A percentile compares a stretch with the other conserved stretches of the same genome.
phyloP scores from a whole-genome alignment of 2,797 vertebrate genomes.

The Gymnodraco acuticeps region DNA sequence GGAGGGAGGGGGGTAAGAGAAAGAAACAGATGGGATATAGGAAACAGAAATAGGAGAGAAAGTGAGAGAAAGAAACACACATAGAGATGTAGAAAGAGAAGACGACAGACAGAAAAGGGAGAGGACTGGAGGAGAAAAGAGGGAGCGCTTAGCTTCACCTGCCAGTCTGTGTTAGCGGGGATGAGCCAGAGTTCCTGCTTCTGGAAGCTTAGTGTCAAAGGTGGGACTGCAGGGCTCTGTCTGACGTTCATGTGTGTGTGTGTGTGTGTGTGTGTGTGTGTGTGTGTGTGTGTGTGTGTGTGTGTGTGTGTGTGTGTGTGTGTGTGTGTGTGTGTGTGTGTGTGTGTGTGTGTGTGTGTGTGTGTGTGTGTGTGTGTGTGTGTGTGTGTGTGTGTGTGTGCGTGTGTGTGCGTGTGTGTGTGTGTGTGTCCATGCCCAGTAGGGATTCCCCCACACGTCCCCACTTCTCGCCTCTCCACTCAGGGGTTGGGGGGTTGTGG shows the following conservation, averaged over 20 bases:
- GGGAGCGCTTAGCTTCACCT: slow-evolving; percentile 85
- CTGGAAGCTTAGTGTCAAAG: slow-evolving; percentile 85
- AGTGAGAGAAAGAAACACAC: slow-evolving; percentile 55
- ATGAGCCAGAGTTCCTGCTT: slow-evolving; percentile 78
- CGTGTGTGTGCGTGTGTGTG: slow-evolving; percentile 40
- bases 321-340: slow-evolving; percentile 53
- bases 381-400: too few relatives aligned
- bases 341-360: slow-evolving; percentile 20
- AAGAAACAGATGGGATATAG: slow-evolving; percentile 67
- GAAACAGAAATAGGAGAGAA: slow-evolving; percentile 69
- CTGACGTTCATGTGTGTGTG: slow-evolving; percentile 52
- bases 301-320: slow-evolving; percentile 27
- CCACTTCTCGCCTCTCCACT: slow-evolving; percentile 60
- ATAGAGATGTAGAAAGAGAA: slow-evolving; percentile 60
- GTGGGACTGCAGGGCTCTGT: slow-evolving; percentile 77
- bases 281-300: slow-evolving; percentile 54
- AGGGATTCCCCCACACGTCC: slow-evolving; percentile 73
- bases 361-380: not conserved
- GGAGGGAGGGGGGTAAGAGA: slow-evolving; percentile 10
- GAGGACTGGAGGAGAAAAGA: slow-evolving; percentile 67
- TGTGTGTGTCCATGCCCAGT: slow-evolving; percentile 69
- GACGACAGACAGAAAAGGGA: slow-evolving; percentile 65
- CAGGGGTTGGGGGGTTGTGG: slow-evolving; percentile 21
- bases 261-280: slow-evolving; percentile 16
- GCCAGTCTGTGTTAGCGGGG: slow-evolving; percentile 83